These are phyloP conservation scores for Mesaphorura yosii DNA, from an alignment of 1,140 invertebrate genomes.

Conservation along the genomic window DNA sequence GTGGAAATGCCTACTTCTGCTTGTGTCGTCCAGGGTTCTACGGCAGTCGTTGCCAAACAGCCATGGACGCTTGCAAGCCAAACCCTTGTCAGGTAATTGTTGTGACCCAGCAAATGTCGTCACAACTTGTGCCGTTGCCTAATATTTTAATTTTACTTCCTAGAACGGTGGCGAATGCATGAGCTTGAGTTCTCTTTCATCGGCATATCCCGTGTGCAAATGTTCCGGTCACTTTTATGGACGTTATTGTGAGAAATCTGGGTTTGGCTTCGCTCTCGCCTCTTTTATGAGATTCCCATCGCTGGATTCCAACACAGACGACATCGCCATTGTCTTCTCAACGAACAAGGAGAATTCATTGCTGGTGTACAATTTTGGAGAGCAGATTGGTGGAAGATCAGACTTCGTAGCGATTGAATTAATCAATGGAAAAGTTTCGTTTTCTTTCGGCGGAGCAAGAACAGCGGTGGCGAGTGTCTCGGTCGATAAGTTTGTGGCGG, in stretches of 20 bases:
- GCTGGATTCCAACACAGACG: conserved; percentile 72
- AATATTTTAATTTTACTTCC: no score
- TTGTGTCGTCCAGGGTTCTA: conserved; percentile 76
- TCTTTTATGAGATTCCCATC: conserved; percentile 80
- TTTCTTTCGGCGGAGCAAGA: conserved; percentile 77
- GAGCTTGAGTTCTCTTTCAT: conserved; percentile 48
- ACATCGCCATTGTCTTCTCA: conserved; percentile 80
- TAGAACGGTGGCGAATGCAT: conserved; percentile 73
- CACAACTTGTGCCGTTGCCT: no score
- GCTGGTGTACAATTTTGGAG: conserved; percentile 78
- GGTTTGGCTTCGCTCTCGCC: conserved; percentile 73
- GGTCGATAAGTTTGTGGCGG: conserved; percentile 57
- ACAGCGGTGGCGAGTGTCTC: conserved; percentile 69
- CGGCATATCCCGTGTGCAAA: conserved; percentile 66
- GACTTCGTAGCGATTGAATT: conserved; percentile 87
- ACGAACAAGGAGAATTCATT: conserved; percentile 76
- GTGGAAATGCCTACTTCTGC: conserved; percentile 66
- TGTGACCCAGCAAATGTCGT: no score
- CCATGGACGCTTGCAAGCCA: conserved; percentile 71
- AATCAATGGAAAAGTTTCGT: conserved; percentile 63
- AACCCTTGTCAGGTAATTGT: conserved; percentile 84
- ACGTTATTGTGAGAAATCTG: conserved; percentile 74
- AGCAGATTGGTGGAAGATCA: conserved; percentile 69
- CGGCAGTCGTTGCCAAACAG: conserved; percentile 69
- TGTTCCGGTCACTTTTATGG: conserved; percentile 78